phyloP scores from a whole-genome alignment of 2,113 vertebrate species.

The Plectropomus leopardus region DNA sequence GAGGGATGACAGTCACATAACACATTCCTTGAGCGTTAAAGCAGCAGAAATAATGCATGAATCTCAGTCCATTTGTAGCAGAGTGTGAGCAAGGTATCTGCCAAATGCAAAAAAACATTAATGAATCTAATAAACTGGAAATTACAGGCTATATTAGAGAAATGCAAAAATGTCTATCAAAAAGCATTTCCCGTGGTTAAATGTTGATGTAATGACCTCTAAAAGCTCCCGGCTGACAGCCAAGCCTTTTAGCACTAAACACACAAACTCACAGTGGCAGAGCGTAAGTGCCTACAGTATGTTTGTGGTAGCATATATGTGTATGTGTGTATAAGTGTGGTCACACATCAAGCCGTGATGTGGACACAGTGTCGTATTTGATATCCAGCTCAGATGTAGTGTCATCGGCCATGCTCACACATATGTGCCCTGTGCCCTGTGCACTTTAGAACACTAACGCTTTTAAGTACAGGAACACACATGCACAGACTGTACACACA shows the following conservation, averaged over 20 bases:
- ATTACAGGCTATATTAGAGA: slow-evolving; percentile 16
- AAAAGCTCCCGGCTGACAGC: slow-evolving; percentile 35
- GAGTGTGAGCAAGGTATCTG: neutral
- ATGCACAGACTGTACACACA: neutral
- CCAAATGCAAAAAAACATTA: slow-evolving; percentile 36
- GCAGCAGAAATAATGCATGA: neutral
- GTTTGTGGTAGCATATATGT: neutral
- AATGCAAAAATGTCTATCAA: slow-evolving; percentile 35
- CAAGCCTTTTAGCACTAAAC: slow-evolving; percentile 41
- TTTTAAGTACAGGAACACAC: neutral
- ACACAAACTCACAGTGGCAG: neutral
- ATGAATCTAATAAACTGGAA: slow-evolving; percentile 27
- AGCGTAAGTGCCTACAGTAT: neutral
- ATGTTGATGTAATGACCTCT: slow-evolving; percentile 33
- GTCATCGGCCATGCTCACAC: slow-evolving; percentile 18
- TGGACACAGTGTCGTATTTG: slow-evolving; percentile 13
- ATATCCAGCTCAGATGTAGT: slow-evolving; percentile 33
- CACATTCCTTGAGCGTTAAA: neutral
- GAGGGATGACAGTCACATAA: neutral
- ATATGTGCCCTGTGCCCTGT: slow-evolving; percentile 21
- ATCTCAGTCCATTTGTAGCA: slow-evolving; percentile 26
- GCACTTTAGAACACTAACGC: slow-evolving; percentile 25
- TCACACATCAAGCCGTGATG: neutral
- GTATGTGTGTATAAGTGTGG: neutral
- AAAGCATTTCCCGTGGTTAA: slow-evolving; percentile 22